Evolutionary conservation across 2,113 vertebrate species (phyloP).

Genomic region (Parus major): DNA sequence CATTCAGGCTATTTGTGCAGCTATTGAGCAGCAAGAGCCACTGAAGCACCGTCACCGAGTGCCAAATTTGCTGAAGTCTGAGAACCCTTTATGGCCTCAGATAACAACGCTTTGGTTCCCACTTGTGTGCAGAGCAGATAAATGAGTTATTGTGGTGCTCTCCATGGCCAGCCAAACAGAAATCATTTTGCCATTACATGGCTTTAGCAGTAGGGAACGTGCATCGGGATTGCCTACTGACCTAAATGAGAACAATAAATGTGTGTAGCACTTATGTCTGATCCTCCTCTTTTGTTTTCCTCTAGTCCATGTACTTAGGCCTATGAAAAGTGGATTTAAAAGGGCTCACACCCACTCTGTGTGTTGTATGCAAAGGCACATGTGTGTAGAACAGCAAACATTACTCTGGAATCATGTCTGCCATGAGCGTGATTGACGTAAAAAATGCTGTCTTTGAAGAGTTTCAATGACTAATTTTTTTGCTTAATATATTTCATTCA

Average conservation of each 20-base stretch:
- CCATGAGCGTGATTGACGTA: background rate
- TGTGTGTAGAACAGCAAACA: background rate
- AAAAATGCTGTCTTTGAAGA: background rate
- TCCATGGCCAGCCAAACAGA: background rate
- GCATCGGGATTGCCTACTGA: background rate
- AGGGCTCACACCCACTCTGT: background rate
- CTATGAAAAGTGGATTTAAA: background rate
- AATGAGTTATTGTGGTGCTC: conserved; percentile 6
- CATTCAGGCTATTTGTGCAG: background rate
- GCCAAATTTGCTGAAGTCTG: conserved; percentile 20
- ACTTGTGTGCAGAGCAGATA: background rate
- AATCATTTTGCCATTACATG: background rate
- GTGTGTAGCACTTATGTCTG: background rate
- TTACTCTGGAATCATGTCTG: background rate
- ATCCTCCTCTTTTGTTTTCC: background rate
- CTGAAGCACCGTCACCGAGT: background rate
- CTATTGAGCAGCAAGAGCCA: conserved; percentile 14
- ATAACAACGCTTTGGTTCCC: background rate
- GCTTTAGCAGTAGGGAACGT: background rate
- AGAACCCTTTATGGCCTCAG: conserved; percentile 5
- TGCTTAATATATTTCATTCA: background rate
- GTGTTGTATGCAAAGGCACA: background rate
- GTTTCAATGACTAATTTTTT: background rate
- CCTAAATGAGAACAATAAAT: background rate
- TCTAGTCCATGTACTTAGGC: background rate